A percentile compares a stretch with the other conserved stretches of the same genome.
These are phyloP conservation scores for Dromius quadrimaculatus DNA, from an alignment of 2,888 invertebrate genomes.

Conservation along the genomic window DNA sequence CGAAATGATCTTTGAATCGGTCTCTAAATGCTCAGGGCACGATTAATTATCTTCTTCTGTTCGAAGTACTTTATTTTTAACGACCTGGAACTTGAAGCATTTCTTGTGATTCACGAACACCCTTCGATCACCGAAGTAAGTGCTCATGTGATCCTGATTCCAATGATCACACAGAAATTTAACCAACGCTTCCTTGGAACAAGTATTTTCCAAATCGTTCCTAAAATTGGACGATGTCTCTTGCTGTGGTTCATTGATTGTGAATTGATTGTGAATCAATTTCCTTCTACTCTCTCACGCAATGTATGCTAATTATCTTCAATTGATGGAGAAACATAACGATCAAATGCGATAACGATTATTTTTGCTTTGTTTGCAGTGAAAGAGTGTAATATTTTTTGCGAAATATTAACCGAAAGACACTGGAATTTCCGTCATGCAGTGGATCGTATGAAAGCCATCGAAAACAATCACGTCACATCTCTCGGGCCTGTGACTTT, in stretches of 20 bases:
- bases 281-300: neutral
- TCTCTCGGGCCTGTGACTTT: too few species aligned
- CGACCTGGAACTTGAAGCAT: neutral
- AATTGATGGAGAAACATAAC: too few species aligned
- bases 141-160: neutral
- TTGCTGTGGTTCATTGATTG: neutral
- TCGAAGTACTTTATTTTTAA: neutral
- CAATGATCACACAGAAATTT: neutral
- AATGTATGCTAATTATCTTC: too few species aligned
- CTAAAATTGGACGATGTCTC: neutral
- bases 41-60: constrained; percentile 29
- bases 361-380: too few species aligned
- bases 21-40: constrained; percentile 54
- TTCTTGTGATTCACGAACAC: neutral
- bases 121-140: neutral
- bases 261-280: too few species aligned
- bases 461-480: too few species aligned
- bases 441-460: too few species aligned
- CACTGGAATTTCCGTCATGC: too few species aligned
- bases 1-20: constrained; percentile 55
- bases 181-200: neutral
- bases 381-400: too few species aligned
- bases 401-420: too few species aligned
- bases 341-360: too few species aligned
- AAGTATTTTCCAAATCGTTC: neutral